These are phyloP conservation scores for Rotaria macrura DNA, from an alignment of 2,888 invertebrate species.

Conservation along the genomic window DNA sequence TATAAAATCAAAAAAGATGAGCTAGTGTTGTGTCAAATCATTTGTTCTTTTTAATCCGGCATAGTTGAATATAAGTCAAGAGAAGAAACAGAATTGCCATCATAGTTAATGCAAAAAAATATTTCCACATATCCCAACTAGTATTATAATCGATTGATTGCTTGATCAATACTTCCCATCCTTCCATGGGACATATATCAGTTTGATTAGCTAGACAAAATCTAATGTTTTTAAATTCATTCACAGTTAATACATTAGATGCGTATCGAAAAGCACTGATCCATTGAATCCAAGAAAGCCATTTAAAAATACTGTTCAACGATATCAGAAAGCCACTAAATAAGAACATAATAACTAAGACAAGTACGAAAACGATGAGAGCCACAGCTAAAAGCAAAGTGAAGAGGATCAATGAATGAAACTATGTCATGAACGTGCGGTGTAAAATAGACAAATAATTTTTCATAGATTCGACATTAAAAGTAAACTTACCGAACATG, in stretches of 20 bases:
- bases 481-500: constrained; percentile 38
- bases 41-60: constrained; percentile 34
- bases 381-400: constrained; percentile 38
- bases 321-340: constrained; percentile 47
- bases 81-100: constrained; percentile 40
- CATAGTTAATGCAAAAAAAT: constrained; percentile 40
- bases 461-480: too few relatives aligned
- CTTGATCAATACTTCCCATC: constrained; percentile 38
- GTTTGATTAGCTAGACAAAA: neutral
- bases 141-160: constrained; percentile 41
- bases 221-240: neutral
- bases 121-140: constrained; percentile 44
- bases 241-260: neutral
- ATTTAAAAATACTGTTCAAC: constrained; percentile 41
- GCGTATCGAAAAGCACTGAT: neutral
- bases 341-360: constrained; percentile 49
- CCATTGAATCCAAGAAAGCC: constrained; percentile 45
- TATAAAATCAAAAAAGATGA: too few relatives aligned
- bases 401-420: too few relatives aligned
- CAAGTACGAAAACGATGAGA: constrained; percentile 43
- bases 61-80: constrained; percentile 43
- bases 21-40: neutral
- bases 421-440: too few relatives aligned
- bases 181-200: constrained; percentile 33
- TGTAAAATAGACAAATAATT: too few relatives aligned